Percentiles rank a stretch among this genome's conserved stretches.
Evolutionary conservation across 2,113 vertebrate genomes (phyloP).

Genomic region (Thinocorus orbignyianus): DNA sequence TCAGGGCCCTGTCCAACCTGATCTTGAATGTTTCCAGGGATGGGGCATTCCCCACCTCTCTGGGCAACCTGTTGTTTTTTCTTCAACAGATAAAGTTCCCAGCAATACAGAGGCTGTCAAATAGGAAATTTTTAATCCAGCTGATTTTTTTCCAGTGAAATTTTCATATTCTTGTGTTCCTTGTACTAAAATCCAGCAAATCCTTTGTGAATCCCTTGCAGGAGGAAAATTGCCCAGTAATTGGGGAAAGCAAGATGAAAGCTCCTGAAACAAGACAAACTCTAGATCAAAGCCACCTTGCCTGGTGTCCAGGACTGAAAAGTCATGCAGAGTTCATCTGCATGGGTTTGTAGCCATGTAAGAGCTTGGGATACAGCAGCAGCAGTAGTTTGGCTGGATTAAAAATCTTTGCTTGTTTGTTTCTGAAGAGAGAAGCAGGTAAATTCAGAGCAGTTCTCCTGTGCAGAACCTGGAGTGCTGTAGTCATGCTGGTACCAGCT

Average conservation of each 20-base stretch:
- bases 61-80: not conserved
- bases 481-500: not conserved
- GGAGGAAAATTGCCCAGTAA: not conserved
- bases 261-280: not conserved
- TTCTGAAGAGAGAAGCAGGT: not conserved
- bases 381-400: not conserved
- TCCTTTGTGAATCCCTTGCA: not conserved
- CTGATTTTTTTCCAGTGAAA: not conserved
- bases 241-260: not conserved
- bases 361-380: not conserved
- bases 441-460: not conserved
- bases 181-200: not conserved
- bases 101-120: accelerated
- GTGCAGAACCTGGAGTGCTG: not conserved
- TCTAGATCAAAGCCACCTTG: not conserved
- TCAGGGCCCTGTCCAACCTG: not conserved
- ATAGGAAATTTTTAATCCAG: not conserved
- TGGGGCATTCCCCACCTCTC: not conserved
- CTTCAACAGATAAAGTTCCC: not conserved
- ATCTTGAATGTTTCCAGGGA: not conserved
- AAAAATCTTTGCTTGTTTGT: not conserved
- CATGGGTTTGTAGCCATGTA: not conserved
- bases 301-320: no score
- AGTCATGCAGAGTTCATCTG: not conserved
- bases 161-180: not conserved